Conservation (phyloP, 2,797 vertebrate species). For the Chrosomus eos region DNA sequence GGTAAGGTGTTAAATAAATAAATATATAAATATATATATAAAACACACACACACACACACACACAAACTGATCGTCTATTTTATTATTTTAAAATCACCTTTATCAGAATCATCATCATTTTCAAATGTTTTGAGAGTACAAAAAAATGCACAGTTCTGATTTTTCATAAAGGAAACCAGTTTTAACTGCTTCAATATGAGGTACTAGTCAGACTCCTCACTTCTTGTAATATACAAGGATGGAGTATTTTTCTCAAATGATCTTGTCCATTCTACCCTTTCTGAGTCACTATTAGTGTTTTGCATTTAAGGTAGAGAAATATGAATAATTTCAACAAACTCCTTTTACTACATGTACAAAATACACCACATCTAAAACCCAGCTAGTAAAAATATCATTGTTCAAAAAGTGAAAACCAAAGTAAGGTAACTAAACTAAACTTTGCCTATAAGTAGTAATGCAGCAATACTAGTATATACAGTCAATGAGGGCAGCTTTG, state of each 20-base stretch:
- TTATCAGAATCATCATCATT: not conserved
- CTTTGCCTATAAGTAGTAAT: not conserved
- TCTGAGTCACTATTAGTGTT: slow-evolving; percentile 27
- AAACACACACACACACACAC: not conserved
- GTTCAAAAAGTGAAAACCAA: not conserved
- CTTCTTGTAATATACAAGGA: slow-evolving; percentile 64
- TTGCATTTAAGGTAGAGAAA: slow-evolving; percentile 42
- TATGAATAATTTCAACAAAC: slow-evolving; percentile 36
- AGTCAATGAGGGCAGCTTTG: slow-evolving; percentile 44
- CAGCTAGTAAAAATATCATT: slow-evolving; percentile 17
- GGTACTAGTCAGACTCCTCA: slow-evolving; percentile 52
- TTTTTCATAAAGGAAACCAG: slow-evolving; percentile 25
- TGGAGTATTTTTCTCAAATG: slow-evolving; percentile 44
- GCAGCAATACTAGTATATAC: slow-evolving; percentile 9
- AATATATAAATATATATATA: too few relatives aligned
- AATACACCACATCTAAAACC: slow-evolving; percentile 33
- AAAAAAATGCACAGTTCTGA: slow-evolving; percentile 32
- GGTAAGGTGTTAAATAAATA: too few relatives aligned
- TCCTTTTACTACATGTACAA: slow-evolving; percentile 20
- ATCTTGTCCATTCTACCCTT: slow-evolving; percentile 23
- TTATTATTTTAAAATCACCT: not conserved
- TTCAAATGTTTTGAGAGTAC: slow-evolving; percentile 19
- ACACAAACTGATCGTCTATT: not conserved
- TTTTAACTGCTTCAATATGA: slow-evolving; percentile 64
- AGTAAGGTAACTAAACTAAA: slow-evolving; percentile 19